These are phyloP conservation scores for Paedocypris micromegethes DNA, from an alignment of 2,797 vertebrate species.

Conservation along the genomic window DNA sequence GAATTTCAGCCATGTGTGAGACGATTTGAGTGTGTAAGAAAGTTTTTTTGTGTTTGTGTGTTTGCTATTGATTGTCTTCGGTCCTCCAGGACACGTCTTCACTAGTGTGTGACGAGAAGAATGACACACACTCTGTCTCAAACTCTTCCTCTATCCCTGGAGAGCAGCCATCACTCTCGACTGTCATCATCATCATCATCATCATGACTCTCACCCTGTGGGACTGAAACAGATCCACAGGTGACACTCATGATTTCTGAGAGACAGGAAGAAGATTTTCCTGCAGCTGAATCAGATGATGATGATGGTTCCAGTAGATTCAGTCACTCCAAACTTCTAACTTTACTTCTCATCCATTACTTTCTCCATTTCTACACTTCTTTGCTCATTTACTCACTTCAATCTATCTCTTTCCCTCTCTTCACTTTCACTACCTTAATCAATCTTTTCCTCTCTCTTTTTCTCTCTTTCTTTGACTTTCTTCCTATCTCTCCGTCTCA, in stretches of 20 bases:
- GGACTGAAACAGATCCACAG: conserved; percentile 16
- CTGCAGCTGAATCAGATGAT: too few species aligned
- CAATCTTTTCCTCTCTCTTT: too few species aligned
- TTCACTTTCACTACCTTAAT: too few species aligned
- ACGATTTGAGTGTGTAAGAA: background rate
- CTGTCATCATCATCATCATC: conserved; percentile 30
- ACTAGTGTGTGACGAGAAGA: conserved; percentile 24
- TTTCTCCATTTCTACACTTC: background rate
- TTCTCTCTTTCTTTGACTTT: too few species aligned
- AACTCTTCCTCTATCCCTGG: conserved; percentile 23
- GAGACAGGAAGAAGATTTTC: too few species aligned
- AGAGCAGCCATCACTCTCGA: conserved; percentile 42
- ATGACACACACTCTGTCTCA: conserved; percentile 25
- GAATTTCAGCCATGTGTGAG: background rate
- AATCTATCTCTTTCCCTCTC: too few species aligned
- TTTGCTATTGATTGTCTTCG: conserved; percentile 34
- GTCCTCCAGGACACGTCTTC: conserved; percentile 27
- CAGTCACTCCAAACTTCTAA: too few species aligned
- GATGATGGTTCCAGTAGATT: too few species aligned
- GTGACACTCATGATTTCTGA: background rate
- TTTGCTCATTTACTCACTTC: background rate
- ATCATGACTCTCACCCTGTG: conserved; percentile 13
- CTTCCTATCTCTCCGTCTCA: too few species aligned
- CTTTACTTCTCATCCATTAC: background rate
- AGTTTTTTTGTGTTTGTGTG: background rate